phyloP scores from a whole-genome alignment of 2,888 invertebrate species.

The Aphidius colemani region DNA sequence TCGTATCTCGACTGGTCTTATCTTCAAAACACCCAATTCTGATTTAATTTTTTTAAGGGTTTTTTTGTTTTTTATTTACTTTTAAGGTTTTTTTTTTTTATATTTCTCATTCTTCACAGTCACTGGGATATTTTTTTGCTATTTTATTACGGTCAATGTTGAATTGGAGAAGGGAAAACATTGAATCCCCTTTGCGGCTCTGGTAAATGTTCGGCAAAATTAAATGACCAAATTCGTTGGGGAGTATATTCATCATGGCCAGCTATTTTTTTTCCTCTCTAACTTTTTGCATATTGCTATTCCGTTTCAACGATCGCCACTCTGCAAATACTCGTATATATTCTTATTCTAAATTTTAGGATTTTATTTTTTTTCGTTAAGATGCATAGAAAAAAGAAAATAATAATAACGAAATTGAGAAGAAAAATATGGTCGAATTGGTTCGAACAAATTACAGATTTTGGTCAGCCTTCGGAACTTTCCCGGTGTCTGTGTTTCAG shows the following conservation, averaged over 20 bases:
- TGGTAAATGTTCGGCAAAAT: slow-evolving; percentile 27
- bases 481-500: slow-evolving; percentile 28
- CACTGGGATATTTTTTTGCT: slow-evolving; percentile 20
- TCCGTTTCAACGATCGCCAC: not conserved
- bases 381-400: slow-evolving; percentile 13
- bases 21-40: too few relatives aligned
- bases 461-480: slow-evolving; percentile 24
- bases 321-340: not conserved
- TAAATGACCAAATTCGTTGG: slow-evolving; percentile 52
- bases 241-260: slow-evolving; percentile 37
- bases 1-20: too few relatives aligned
- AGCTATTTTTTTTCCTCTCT: slow-evolving; percentile 23
- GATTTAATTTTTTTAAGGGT: too few relatives aligned
- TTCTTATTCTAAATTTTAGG: slow-evolving; percentile 24
- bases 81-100: slow-evolving; percentile 14
- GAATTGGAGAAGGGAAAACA: slow-evolving; percentile 4
- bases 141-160: slow-evolving; percentile 15
- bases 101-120: not conserved
- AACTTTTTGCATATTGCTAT: not conserved
- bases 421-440: slow-evolving; percentile 25
- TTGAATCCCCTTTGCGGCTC: slow-evolving; percentile 16
- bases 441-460: slow-evolving; percentile 18
- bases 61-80: not conserved
- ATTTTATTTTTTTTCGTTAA: slow-evolving; percentile 22
- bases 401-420: slow-evolving; percentile 5